phyloP scores from a whole-genome alignment of 1,140 invertebrate species.

The Cherax destructor region DNA sequence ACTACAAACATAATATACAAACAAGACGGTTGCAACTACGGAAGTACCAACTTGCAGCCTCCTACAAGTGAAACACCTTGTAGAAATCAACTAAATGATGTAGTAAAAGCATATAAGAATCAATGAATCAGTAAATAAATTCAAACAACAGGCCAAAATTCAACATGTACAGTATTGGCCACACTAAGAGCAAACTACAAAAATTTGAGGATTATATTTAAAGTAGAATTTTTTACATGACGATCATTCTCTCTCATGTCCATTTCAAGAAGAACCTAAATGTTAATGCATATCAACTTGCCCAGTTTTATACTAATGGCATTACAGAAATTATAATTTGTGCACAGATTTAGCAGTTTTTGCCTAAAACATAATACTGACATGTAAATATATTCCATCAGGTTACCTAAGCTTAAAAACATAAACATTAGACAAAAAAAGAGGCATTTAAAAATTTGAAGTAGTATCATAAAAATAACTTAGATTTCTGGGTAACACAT shows the following conservation, averaged over 20 bases:
- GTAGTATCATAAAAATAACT: neutral
- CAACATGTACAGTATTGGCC: neutral
- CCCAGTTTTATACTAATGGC: neutral
- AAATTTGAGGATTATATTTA: neutral
- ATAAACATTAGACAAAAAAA: neutral
- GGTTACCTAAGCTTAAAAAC: neutral
- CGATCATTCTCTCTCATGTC: neutral
- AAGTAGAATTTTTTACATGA: neutral
- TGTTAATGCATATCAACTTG: neutral
- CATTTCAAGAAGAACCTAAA: conserved; percentile 4
- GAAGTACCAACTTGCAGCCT: no score
- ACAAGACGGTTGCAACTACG: no score
- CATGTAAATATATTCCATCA: conserved; percentile 9
- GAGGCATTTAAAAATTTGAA: neutral
- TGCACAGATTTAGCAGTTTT: neutral
- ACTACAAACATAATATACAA: no score
- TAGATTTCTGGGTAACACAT: neutral
- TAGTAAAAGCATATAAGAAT: neutral
- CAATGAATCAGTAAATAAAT: neutral
- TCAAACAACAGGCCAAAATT: neutral
- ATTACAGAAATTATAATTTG: neutral
- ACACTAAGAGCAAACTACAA: conserved; percentile 3
- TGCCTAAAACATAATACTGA: conserved; percentile 6
- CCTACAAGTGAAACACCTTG: no score
- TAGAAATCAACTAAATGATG: neutral